Evolutionary conservation across 2,888 invertebrate species (phyloP).

Genomic region (Philereme transversata): DNA sequence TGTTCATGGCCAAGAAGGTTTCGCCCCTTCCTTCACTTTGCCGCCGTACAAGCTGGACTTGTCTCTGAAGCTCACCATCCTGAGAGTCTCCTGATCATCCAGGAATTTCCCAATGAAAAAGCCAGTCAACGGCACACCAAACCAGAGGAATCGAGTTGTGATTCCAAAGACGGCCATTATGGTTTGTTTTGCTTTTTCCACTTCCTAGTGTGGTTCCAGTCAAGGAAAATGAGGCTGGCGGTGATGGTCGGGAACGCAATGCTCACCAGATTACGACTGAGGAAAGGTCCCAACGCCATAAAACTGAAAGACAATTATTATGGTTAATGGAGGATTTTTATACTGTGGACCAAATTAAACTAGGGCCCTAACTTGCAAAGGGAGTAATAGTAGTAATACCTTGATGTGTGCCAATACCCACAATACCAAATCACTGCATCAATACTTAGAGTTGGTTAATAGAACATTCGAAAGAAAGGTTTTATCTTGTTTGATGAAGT

Average conservation of each 20-base stretch:
- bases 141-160: conserved; percentile 77
- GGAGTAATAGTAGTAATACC: too few species aligned
- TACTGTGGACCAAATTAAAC: too few species aligned
- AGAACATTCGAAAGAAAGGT: too few species aligned
- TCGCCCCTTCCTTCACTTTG: conserved; percentile 84
- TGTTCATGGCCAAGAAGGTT: conserved; percentile 88
- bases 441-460: too few species aligned
- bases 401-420: too few species aligned
- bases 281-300: conserved; percentile 80
- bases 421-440: too few species aligned
- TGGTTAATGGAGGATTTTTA: too few species aligned
- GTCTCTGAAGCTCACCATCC: conserved; percentile 89
- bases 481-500: too few species aligned
- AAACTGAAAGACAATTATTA: conserved; percentile 46
- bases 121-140: conserved; percentile 83
- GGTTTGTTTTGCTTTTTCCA: conserved; percentile 83
- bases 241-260: conserved; percentile 87
- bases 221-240: conserved; percentile 85
- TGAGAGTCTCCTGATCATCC: conserved; percentile 87
- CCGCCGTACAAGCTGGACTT: conserved; percentile 91
- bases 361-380: too few species aligned
- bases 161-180: conserved; percentile 83
- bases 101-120: conserved; percentile 85
- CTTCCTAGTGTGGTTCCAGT: conserved; percentile 88
- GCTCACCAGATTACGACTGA: conserved; percentile 87